Base-by-base conservation (phyloP, 2,888 invertebrate genomes). In the Ophion costatus region DNA sequence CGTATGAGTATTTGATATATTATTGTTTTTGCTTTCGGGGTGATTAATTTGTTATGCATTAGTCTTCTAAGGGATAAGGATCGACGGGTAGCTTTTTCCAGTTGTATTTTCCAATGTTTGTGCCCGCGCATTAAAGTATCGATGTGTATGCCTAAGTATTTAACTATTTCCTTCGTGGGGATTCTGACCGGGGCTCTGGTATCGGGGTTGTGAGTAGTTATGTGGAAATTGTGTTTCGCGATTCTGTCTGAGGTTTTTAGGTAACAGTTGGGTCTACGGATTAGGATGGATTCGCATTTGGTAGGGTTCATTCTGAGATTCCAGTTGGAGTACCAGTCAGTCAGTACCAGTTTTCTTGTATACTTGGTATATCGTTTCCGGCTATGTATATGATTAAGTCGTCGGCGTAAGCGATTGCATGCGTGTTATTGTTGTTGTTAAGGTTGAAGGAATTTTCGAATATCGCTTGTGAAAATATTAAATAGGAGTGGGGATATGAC, bases 101-200 rank as follows among this genome's bases (percentile, higher is more conserved):
- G 0, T 80, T 83, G 64, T 24, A 24, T 83, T 10, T 76, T 57
- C 57, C 83, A 51, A 29, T 87, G 87, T 2, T 64, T 51, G 14
- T 82, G 75, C 14, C 69, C 64, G 10, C 73, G 51, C 1, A 86
- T 17, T 56, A 24, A 66, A 2, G 82, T 76, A 20, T 88, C 87
- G 0, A 87, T 1, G 10, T 84, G 0, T 6, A 88, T 45, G 0
- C 86, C 87, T 9, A 87, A 70, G 61, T 87, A 87, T 85, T 83
- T 88, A 0, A 85, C 87, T 5, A 38, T 17, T 0, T 59, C 78
- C 51, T 74, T 83, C 64, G 86, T 84, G 0, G 82, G 67, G 1
- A 85, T 76, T 42, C 17, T 14, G 9, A 38, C 11, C 22, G 67
- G 56, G 3, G 7, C 20, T 11, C 57, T 56, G 0, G 75, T 76